Evolutionary conservation across 2,888 invertebrate species (phyloP), one percentile per base, ranked within the genome.

Genomic region (Watsonalla cultraria): DNA sequence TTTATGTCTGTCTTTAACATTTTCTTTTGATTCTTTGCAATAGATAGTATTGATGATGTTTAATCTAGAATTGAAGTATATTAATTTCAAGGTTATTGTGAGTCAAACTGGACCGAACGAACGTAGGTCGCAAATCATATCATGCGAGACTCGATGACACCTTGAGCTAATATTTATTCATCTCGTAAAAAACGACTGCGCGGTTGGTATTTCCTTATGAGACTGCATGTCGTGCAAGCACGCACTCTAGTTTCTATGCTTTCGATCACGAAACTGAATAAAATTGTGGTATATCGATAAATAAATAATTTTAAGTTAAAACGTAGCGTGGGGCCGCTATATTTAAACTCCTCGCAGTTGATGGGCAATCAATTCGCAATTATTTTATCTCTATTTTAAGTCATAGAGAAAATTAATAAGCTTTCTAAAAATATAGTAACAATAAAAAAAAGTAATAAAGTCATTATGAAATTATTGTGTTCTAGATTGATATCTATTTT

Each of bases 31-130:
- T n/a, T 34, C 52, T 51, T 33, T 51, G 39, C 45, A 51, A 33
- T 55, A 50, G 54, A 53, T 51, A 42, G 0, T 37, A 24, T 39
- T 35, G 9, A 46, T 51, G 42, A 48, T 15, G 53, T 51, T 52
- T 56, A 42, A 54, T 60, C 55, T 51, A 54, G 48, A 50, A 58
- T 39, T 51, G 54, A 53, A 58, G 50, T 55, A 64, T 65, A 53
- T 70, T 69, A 65, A 66, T 78, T 85, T 88, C 89, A 90, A 90
- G 89, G 89, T 89, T 90, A 89, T 71, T 65, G 60, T 68, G 73
- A 78, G 74, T 78, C 74, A 76, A 77, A 70, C 70, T 11, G 5
- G 11, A 11, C 8, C 11, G 61, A 72, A 75, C 69, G 71, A 72
- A 70, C 75, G 79, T 74, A 80, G 78, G 78, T 72, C 64, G 74